These are phyloP conservation scores for Xanthia icteritia DNA, from an alignment of 2,888 invertebrate species.

Conservation along the genomic window DNA sequence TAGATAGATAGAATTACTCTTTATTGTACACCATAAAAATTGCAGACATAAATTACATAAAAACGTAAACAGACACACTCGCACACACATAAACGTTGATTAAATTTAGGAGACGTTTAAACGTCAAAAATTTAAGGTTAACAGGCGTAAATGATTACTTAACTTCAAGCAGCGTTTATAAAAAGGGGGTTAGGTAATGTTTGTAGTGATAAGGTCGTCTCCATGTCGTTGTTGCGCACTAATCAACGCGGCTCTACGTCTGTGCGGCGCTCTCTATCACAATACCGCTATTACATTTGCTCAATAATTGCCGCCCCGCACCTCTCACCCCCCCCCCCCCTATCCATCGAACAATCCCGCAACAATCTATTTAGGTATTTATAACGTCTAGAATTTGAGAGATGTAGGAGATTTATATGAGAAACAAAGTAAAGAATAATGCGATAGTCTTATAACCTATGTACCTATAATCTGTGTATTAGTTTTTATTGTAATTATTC, in stretches of 20 bases:
- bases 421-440: not conserved
- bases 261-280: constrained; percentile 83
- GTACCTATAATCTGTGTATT: too few relatives aligned
- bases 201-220: constrained; percentile 64
- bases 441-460: too few relatives aligned
- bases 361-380: constrained; percentile 38
- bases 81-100: too few relatives aligned
- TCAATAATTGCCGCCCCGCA: constrained; percentile 85
- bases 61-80: too few relatives aligned
- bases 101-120: too few relatives aligned
- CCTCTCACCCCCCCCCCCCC: constrained; percentile 64
- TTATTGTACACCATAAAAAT: too few relatives aligned
- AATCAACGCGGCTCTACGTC: constrained; percentile 86
- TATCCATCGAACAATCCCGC: constrained; percentile 14
- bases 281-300: constrained; percentile 90
- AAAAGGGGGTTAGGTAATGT: not conserved
- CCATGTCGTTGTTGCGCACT: constrained; percentile 77
- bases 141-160: too few relatives aligned
- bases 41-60: too few relatives aligned
- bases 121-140: too few relatives aligned
- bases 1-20: too few relatives aligned
- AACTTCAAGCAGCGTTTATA: too few relatives aligned
- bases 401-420: not conserved
- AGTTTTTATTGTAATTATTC: too few relatives aligned
- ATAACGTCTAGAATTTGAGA: constrained; percentile 15